These are phyloP conservation scores for Cydia splendana DNA, from an alignment of 1,140 invertebrate genomes.

Conservation along the genomic window DNA sequence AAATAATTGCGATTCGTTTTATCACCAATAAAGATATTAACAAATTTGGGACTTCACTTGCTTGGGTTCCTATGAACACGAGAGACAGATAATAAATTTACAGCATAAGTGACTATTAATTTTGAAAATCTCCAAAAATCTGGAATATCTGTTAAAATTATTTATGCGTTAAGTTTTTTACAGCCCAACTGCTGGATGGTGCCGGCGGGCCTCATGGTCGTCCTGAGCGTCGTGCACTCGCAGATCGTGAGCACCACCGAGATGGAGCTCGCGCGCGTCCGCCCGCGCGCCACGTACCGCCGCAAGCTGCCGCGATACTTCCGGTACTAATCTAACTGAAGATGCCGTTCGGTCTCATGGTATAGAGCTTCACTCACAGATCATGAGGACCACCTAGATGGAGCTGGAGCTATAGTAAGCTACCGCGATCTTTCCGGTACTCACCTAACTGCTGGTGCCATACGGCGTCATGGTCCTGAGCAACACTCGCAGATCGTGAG, in stretches of 20 bases:
- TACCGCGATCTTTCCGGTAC: too few relatives aligned
- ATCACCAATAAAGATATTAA: too few relatives aligned
- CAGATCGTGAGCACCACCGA: constrained; percentile 92
- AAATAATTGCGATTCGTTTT: too few relatives aligned
- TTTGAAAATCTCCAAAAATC: too few relatives aligned
- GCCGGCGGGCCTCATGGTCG: constrained; percentile 89
- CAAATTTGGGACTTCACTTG: too few relatives aligned
- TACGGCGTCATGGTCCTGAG: constrained; percentile 90
- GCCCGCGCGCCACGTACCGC: constrained; percentile 63
- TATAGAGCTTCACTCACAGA: constrained; percentile 95
- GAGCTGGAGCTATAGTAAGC: constrained; percentile 15
- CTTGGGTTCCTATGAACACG: too few relatives aligned
- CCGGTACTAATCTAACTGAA: constrained; percentile 81
- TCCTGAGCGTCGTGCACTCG: constrained; percentile 92
- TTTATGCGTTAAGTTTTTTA: constrained; percentile 38
- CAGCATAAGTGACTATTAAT: too few relatives aligned
- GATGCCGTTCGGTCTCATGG: constrained; percentile 41
- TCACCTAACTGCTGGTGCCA: constrained; percentile 81
- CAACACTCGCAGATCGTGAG: constrained; percentile 95
- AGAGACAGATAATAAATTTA: too few relatives aligned
- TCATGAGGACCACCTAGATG: constrained; percentile 87
- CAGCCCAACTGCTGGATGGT: constrained; percentile 81
- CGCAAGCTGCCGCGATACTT: constrained; percentile 71
- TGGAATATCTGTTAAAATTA: not conserved
- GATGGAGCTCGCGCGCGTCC: constrained; percentile 70